A percentile compares a stretch with the other conserved stretches of the same genome.
phyloP scores from a whole-genome alignment of 2,888 invertebrate genomes.

The Drosophila merina region DNA sequence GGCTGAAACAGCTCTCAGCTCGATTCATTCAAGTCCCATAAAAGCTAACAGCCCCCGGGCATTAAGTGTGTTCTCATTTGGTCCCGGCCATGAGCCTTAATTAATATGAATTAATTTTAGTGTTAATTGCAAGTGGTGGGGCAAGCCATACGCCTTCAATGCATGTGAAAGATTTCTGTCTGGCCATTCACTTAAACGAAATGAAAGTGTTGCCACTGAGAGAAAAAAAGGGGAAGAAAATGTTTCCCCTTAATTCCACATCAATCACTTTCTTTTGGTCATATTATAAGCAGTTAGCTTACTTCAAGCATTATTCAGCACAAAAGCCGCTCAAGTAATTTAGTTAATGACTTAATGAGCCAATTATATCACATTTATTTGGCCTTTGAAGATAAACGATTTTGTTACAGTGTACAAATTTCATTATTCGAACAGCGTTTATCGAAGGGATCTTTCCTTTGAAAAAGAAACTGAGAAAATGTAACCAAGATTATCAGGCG shows the following conservation, averaged over 20 bases:
- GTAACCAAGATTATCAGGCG: constrained; percentile 43
- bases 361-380: constrained; percentile 38
- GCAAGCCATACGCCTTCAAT: constrained; percentile 48
- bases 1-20: constrained; percentile 10
- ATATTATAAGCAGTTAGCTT: constrained; percentile 38
- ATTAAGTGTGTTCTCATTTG: constrained; percentile 75
- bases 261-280: constrained; percentile 54
- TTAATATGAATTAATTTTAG: constrained; percentile 79
- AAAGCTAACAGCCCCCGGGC: constrained; percentile 64
- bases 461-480: constrained; percentile 8
- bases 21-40: constrained; percentile 56
- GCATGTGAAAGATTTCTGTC: constrained; percentile 43
- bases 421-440: constrained; percentile 21
- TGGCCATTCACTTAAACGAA: constrained; percentile 32
- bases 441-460: constrained; percentile 25
- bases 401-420: constrained; percentile 15
- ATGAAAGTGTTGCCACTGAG: constrained; percentile 58
- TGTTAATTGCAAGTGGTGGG: constrained; percentile 77
- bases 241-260: constrained; percentile 16
- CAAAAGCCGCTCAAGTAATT: constrained; percentile 47
- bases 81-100: constrained; percentile 60
- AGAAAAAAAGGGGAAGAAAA: constrained; percentile 4
- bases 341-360: constrained; percentile 62
- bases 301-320: constrained; percentile 49
- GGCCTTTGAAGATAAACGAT: neutral